Evolutionary conservation across 2,113 vertebrate species (phyloP), one percentile per base, ranked within the genome.

Genomic region (Odontophorus gujanensis): DNA sequence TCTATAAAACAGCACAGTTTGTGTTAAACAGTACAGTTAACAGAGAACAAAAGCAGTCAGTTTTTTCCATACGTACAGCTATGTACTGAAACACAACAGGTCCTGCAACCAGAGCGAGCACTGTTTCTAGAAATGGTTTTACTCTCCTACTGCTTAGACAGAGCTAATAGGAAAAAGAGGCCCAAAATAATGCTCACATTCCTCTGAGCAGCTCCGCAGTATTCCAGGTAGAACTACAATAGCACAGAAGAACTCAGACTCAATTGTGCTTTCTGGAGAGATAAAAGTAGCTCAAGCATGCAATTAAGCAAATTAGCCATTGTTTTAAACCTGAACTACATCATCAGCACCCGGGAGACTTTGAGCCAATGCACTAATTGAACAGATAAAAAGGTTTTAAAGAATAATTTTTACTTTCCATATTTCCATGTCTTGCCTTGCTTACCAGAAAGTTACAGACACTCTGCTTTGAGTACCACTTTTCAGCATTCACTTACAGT

Each of bases 161-260:
- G 13, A 25, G 28, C 48, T 17, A 9, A 63, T 17, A 63, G 36
- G 21, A 75, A 45, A 75, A 17, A 22, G 9, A 75, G 45, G 40
- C 38, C 45, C 45, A 45, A 57, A 87, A 28, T 12, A 77, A 45
- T 0, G 1, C 32, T 69, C 10, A 2, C 1, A 0, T 47, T 19
- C 42, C 24, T 38, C 68, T 2, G 34, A 55, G 32, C 48, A 61
- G 30, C 62, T 24, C 67, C 66, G 22, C 10, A 13, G 32, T 14
- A 20, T 17, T 26, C 40, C 34, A 75, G 34, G 57, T 11, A 71
- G 61, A 58, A 38, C n/a, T 38, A 28, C 16, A 63, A 15, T 4
- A 66, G 24, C 3, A 47, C 11, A 65, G 67, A 45, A 50, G n/a
- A 30, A 19, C 16, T 62, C 57, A 57, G 53, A 45, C 38, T 45